These are phyloP conservation scores for Papilio polytes DNA, from an alignment of 1,140 invertebrate genomes.

Conservation along the genomic window DNA sequence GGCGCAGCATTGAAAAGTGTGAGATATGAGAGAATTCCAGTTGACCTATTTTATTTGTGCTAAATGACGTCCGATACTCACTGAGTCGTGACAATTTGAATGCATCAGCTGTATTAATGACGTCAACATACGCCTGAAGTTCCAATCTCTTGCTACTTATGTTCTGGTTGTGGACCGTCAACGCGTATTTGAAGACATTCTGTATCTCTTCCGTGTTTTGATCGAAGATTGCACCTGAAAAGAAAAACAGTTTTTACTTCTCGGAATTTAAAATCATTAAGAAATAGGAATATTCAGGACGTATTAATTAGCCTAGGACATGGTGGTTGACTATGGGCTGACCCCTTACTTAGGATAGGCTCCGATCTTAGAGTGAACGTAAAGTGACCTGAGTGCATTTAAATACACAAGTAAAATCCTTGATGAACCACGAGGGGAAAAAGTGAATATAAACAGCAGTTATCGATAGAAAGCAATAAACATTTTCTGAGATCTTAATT, in stretches of 20 bases:
- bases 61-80: conserved; percentile 85
- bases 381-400: too few species aligned
- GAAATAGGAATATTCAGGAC: too few species aligned
- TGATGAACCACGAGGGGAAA: neutral
- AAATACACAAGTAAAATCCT: too few species aligned
- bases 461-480: neutral
- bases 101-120: conserved; percentile 95
- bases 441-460: neutral
- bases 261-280: neutral
- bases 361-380: too few species aligned
- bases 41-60: conserved; percentile 35
- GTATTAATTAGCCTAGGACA: too few species aligned
- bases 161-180: conserved; percentile 93
- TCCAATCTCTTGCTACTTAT: conserved; percentile 91
- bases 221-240: conserved; percentile 93
- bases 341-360: too few species aligned
- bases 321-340: too few species aligned
- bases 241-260: conserved; percentile 47
- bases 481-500: neutral
- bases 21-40: conserved; percentile 11
- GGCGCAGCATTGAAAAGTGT: neutral
- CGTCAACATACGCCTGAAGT: conserved; percentile 93
- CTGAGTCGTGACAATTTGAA: conserved; percentile 95
- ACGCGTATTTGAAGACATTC: conserved; percentile 94
- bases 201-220: conserved; percentile 95